Base-by-base conservation (phyloP, 2,888 invertebrate species). In the Lepetodrilus schrolli region DNA sequence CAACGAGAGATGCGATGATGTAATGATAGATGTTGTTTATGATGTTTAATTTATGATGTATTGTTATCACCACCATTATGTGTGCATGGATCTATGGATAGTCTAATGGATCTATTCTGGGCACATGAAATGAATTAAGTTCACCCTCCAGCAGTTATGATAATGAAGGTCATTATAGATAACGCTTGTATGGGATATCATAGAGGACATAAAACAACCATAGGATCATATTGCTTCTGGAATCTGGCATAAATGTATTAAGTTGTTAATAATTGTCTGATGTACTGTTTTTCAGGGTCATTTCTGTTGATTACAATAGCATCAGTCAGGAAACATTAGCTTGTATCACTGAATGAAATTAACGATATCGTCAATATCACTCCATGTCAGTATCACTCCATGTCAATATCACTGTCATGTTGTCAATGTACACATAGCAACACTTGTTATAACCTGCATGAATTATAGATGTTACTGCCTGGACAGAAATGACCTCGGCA, bases 381-480 rank as follows among this genome's bases (percentile, higher is more conserved):
- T 58, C 7, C 26, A 58, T 58, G 34, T 30, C 23, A 58, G 26
- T n/a, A 30, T 7, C 26, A 34, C 34, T 7, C 26, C 30, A 58
- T 58, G 26, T 58, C 58, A 58, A 58, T 30, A 58, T 21, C 26
- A 30, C 34, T 58, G 58, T 8, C 13, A 10, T 30, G 30, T 4
- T 26, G 30, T 58, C 58, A 58, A 30, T 58, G 34, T 58, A 8
- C 34, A 30, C 34, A 17, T 17, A 17, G 30, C 34, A 58, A 26
- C 17, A 17, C 5, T 5, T 30, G 26, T 58, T 58, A 58, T 58
- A 30, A 58, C 58, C 23, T 30, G 30, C 30, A 30, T 58, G 58
- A 58, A 58, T 58, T 58, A 58, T 30, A 58, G 7, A 26, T 58
- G 58, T 30, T 58, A 58, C 34, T 30, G 10, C 51, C 58, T 30